Conservation (phyloP, 2,797 vertebrate species). For the Diglossa cyanea region DNA sequence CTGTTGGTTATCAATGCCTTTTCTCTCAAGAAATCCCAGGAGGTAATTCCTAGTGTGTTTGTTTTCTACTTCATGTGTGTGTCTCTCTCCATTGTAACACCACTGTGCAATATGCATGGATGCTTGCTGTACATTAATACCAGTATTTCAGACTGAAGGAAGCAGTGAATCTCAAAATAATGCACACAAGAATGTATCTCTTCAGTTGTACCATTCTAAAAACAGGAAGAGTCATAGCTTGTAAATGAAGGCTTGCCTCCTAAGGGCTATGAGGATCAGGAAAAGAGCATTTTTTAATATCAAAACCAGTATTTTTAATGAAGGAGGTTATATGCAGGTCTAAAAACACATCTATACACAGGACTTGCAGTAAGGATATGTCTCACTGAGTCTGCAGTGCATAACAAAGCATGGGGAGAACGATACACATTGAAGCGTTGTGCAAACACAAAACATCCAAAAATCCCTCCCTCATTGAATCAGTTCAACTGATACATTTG, state of each 20-base stretch:
- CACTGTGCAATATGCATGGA: neutral
- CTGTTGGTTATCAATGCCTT: slow-evolving; percentile 11
- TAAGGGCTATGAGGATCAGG: neutral
- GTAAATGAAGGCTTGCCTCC: slow-evolving; percentile 14
- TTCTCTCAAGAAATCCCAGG: slow-evolving; percentile 56
- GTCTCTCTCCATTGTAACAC: neutral
- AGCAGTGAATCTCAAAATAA: neutral
- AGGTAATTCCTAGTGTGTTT: slow-evolving; percentile 40
- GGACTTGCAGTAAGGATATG: neutral
- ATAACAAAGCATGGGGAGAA: neutral
- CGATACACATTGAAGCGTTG: rapidly evolving
- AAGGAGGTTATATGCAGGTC: neutral
- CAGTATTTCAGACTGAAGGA: neutral
- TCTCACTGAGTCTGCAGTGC: neutral
- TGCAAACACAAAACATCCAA: neutral
- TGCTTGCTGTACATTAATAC: neutral
- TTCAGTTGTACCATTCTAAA: neutral
- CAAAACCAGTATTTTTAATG: neutral
- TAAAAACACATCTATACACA: neutral
- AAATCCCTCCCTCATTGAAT: neutral
- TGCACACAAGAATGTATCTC: neutral
- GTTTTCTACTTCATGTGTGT: slow-evolving; percentile 24
- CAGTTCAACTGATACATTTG: neutral
- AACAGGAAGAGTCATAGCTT: neutral
- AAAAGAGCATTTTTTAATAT: neutral